Conservation (phyloP, 2,113 vertebrate genomes). For the Spea bombifrons region DNA sequence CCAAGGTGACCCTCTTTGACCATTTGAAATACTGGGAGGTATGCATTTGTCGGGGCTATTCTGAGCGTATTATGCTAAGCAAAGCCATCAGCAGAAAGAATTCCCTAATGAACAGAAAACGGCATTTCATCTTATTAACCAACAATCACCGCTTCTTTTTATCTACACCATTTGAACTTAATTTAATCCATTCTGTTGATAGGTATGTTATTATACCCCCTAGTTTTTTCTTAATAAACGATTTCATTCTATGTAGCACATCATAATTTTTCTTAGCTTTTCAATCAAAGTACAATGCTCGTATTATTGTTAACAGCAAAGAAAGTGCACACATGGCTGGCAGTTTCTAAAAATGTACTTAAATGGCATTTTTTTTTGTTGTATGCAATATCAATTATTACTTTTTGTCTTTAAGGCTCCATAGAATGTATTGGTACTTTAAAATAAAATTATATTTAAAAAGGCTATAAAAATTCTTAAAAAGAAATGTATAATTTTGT, state of each 20-base stretch:
- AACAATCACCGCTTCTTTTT: conserved; percentile 10
- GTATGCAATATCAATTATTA: background rate
- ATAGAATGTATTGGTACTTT: no score
- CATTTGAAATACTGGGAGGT: no score
- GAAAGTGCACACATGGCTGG: conserved; percentile 12
- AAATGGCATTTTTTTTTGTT: conserved; percentile 1
- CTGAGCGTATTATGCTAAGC: background rate
- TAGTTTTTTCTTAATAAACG: conserved; percentile 15
- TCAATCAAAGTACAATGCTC: conserved; percentile 5
- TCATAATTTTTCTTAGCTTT: conserved; percentile 24
- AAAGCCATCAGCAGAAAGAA: background rate
- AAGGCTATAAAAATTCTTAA: no score
- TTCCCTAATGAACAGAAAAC: background rate
- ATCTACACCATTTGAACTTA: conserved; percentile 3
- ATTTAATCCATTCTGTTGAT: background rate
- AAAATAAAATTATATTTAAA: no score
- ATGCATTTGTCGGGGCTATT: background rate
- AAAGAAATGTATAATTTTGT: no score
- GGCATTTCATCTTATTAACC: conserved; percentile 26
- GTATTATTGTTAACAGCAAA: conserved; percentile 6
- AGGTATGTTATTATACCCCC: background rate
- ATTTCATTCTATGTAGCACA: background rate
- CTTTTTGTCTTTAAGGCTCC: background rate
- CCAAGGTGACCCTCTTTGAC: no score
- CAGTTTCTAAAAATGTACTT: conserved; percentile 11